A percentile compares a stretch with the other conserved stretches of the same genome.
Conservation (phyloP, 2,888 invertebrate species). For the Epirrhoe alternata region DNA sequence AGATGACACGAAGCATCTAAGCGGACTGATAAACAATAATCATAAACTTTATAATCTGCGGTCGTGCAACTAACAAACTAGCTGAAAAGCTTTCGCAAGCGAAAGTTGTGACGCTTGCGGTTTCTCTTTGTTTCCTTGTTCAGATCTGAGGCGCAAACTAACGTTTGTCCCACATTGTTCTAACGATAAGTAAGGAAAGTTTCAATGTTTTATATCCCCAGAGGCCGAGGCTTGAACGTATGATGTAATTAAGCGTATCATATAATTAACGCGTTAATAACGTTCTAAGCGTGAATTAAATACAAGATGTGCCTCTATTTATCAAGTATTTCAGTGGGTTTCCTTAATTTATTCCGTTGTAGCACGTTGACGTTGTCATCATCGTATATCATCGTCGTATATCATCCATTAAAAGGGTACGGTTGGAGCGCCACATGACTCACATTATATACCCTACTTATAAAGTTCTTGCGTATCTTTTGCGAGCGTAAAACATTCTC, state of each 20-base stretch:
- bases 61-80: conserved; percentile 9
- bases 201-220: conserved; percentile 23
- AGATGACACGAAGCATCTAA: conserved; percentile 39
- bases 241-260: conserved; percentile 32
- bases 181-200: conserved; percentile 31
- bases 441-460: conserved; percentile 33
- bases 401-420: conserved; percentile 62
- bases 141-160: conserved; percentile 29
- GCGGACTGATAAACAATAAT: conserved; percentile 18
- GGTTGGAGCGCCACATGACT: conserved; percentile 42
- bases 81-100: conserved; percentile 16
- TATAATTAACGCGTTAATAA: conserved; percentile 41
- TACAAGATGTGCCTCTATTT: conserved; percentile 62
- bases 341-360: conserved; percentile 68
- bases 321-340: conserved; percentile 66
- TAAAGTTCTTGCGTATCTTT: conserved; percentile 27
- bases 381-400: too few relatives aligned
- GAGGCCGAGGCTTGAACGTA: conserved; percentile 28
- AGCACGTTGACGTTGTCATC: conserved; percentile 66
- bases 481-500: conserved; percentile 4
- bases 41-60: conserved; percentile 8
- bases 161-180: conserved; percentile 26
- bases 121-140: conserved; percentile 33
- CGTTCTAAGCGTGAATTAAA: conserved; percentile 44
- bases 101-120: conserved; percentile 25